Conservation (phyloP, 2,888 invertebrate species). For the Amiota minor region DNA sequence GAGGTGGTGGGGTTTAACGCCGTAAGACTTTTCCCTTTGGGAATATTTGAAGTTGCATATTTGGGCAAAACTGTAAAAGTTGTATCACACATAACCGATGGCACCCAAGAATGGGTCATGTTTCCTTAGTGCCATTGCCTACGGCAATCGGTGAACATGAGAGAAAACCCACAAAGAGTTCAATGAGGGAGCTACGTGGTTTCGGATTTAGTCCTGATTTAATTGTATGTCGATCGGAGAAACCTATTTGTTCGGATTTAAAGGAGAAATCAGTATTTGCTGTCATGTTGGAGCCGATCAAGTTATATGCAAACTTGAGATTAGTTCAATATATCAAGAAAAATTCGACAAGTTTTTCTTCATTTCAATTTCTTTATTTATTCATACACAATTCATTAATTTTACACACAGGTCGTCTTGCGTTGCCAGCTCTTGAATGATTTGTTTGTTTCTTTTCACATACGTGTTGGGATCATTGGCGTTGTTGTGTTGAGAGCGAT, state of each 20-base stretch:
- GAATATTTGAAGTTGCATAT: too few relatives aligned
- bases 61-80: conserved; percentile 99
- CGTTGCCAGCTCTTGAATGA: too few relatives aligned
- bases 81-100: conserved; percentile 98
- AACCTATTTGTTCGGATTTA: conserved; percentile 86
- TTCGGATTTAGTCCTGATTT: conserved; percentile 95
- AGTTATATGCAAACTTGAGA: conserved; percentile 95
- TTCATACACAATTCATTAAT: too few relatives aligned
- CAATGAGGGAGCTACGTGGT: conserved; percentile 93
- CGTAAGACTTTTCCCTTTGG: too few relatives aligned
- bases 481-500: too few relatives aligned
- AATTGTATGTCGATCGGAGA: conserved; percentile 93
- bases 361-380: too few relatives aligned
- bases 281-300: conserved; percentile 96
- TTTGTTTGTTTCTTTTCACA: too few relatives aligned
- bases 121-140: conserved; percentile 95
- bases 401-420: too few relatives aligned
- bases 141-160: conserved; percentile 96
- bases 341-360: too few relatives aligned
- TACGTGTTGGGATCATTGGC: too few relatives aligned
- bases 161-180: conserved; percentile 98
- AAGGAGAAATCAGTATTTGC: conserved; percentile 95
- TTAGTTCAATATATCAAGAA: conserved; percentile 95
- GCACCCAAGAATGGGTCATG: conserved; percentile 99
- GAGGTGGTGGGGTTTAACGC: too few relatives aligned